These are phyloP conservation scores for Drosophila histrio DNA, from an alignment of 2,888 invertebrate genomes.

Conservation along the genomic window DNA sequence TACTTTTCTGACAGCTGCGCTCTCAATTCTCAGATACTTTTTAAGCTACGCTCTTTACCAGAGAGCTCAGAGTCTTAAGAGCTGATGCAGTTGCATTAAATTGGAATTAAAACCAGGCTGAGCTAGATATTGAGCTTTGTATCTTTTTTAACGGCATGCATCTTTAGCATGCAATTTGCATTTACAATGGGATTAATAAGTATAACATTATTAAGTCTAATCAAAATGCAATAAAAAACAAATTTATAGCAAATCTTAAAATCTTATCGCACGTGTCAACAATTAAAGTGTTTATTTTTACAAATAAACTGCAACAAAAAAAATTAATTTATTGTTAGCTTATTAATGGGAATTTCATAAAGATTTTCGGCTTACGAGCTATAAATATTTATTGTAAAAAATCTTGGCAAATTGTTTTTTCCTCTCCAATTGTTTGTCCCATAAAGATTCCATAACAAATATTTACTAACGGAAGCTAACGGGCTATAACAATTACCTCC, in stretches of 20 bases:
- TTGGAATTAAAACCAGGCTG: conserved; percentile 13
- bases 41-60: conserved; percentile 20
- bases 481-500: conserved; percentile 26
- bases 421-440: conserved; percentile 59
- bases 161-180: conserved; percentile 4
- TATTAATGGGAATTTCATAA: conserved; percentile 4
- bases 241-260: conserved; percentile 6
- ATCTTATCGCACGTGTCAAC: conserved; percentile 25
- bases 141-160: conserved; percentile 3
- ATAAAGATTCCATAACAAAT: conserved; percentile 50
- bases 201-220: neutral
- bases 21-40: conserved; percentile 32
- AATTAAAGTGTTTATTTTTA: conserved; percentile 7
- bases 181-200: neutral
- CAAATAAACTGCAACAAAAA: conserved; percentile 3
- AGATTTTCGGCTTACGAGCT: neutral
- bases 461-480: conserved; percentile 65
- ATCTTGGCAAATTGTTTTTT: conserved; percentile 68
- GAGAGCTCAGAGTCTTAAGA: conserved; percentile 19
- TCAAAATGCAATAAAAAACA: conserved; percentile 9
- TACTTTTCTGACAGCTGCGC: conserved; percentile 45
- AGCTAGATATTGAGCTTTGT: conserved; percentile 9
- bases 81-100: conserved; percentile 21
- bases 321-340: conserved; percentile 7
- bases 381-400: conserved; percentile 30